Percentiles rank a stretch among this genome's conserved stretches.
Evolutionary conservation across 2,888 invertebrate species (phyloP).

Genomic region (Myopa testacea): DNA sequence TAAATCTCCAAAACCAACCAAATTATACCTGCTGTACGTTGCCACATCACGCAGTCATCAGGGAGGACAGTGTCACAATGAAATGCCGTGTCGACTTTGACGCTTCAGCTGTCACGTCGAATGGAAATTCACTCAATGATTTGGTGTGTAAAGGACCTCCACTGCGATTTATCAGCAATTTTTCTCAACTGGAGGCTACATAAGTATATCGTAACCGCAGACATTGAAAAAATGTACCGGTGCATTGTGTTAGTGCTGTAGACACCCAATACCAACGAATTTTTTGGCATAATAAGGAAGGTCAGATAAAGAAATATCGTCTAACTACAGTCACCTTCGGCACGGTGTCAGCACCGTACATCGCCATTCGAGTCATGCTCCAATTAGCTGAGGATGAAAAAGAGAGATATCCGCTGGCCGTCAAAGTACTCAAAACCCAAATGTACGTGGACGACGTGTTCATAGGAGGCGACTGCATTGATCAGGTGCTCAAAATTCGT

Average conservation of each 20-base stretch:
- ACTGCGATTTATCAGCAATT: constrained; percentile 25
- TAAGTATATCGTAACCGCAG: constrained; percentile 9
- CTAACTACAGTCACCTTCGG: constrained; percentile 35
- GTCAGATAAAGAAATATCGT: constrained; percentile 16
- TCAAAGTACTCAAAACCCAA: constrained; percentile 17
- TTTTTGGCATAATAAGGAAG: constrained; percentile 29
- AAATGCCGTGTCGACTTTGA: constrained; percentile 25
- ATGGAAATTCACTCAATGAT: constrained; percentile 13
- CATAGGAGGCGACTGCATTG: constrained; percentile 14
- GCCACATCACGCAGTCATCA: constrained; percentile 31
- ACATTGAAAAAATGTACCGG: constrained; percentile 37
- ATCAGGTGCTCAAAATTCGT: not conserved
- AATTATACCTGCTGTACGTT: constrained; percentile 16
- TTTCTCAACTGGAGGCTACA: constrained; percentile 18
- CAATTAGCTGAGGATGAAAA: constrained; percentile 32
- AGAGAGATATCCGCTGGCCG: constrained; percentile 14
- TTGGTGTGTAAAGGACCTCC: constrained; percentile 19
- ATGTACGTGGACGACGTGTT: constrained; percentile 32
- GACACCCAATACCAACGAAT: constrained; percentile 30
- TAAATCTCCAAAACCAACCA: constrained; percentile 9
- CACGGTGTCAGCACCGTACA: constrained; percentile 23
- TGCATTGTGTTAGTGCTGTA: constrained; percentile 18
- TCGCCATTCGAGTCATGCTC: constrained; percentile 21
- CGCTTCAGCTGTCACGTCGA: not conserved
- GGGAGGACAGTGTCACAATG: not conserved